Evolutionary conservation across 2,888 invertebrate genomes (phyloP).

Genomic region (Druceiella hillmani): DNA sequence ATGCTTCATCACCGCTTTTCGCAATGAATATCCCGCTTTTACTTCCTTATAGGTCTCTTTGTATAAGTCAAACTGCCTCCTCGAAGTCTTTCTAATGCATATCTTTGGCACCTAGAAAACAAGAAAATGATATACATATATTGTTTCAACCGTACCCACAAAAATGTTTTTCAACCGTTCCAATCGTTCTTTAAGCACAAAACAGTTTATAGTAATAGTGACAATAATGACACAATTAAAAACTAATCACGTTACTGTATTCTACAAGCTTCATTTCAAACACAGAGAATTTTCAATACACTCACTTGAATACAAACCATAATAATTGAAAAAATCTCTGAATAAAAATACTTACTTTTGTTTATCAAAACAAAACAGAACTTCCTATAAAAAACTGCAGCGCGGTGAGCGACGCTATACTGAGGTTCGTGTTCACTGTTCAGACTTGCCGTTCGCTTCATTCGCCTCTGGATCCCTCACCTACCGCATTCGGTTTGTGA

Average conservation of each 20-base stretch:
- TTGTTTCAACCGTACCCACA: no score
- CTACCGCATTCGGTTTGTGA: no score
- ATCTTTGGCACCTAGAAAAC: background rate
- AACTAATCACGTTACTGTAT: slow-evolving; percentile 1
- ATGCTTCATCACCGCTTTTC: background rate
- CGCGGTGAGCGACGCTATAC: background rate
- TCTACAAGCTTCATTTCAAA: slow-evolving; percentile 1
- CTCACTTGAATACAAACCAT: background rate
- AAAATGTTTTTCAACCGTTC: no score
- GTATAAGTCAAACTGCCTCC: background rate
- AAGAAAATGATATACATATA: no score
- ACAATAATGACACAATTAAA: background rate
- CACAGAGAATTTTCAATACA: background rate
- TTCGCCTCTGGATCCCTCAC: background rate
- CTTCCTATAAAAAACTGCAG: background rate
- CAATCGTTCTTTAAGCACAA: background rate
- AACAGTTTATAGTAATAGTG: slow-evolving; percentile 1
- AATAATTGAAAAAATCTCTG: background rate
- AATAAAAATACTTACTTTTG: slow-evolving; percentile 2
- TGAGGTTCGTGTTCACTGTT: background rate
- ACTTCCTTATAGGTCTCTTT: background rate
- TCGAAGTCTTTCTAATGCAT: background rate
- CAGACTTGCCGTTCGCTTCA: background rate
- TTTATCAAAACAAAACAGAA: background rate
- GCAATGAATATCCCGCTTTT: slow-evolving; percentile 2